Evolutionary conservation across 2,888 invertebrate species (phyloP).

Genomic region (Drosophila longiperda): DNA sequence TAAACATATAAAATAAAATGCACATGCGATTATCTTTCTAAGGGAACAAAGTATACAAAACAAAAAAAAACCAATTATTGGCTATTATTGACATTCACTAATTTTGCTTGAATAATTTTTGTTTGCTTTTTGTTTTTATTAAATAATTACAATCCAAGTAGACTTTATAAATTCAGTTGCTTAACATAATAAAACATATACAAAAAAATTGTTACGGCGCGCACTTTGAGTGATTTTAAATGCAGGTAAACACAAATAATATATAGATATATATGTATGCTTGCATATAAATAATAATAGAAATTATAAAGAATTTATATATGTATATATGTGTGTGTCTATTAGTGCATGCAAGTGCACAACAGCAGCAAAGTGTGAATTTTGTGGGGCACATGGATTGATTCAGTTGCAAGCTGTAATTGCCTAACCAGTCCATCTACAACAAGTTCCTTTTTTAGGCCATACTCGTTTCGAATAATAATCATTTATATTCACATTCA

Average conservation of each 20-base stretch:
- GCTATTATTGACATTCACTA: conserved; percentile 18
- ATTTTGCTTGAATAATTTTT: conserved; percentile 9
- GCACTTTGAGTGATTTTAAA: conserved; percentile 54
- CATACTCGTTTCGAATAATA: conserved; percentile 40
- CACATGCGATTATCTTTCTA: conserved; percentile 35
- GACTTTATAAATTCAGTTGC: conserved; percentile 60
- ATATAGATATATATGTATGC: conserved; percentile 32
- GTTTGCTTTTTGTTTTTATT: conserved; percentile 27
- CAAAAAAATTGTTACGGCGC: conserved; percentile 45
- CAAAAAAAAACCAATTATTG: conserved; percentile 16
- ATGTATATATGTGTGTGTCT: conserved; percentile 6
- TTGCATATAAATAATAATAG: conserved; percentile 48
- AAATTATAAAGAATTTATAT: conserved; percentile 43
- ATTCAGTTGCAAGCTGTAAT: conserved; percentile 11
- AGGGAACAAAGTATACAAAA: conserved; percentile 22
- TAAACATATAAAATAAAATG: conserved; percentile 16
- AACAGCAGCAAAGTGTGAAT: conserved; percentile 66
- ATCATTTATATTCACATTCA: conserved; percentile 17
- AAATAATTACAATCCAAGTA: conserved; percentile 32
- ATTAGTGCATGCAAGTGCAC: conserved; percentile 28
- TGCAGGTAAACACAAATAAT: conserved; percentile 74
- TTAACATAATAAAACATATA: conserved; percentile 65
- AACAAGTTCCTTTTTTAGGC: conserved; percentile 8
- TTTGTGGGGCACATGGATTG: conserved; percentile 25
- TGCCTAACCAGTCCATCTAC: conserved; percentile 5